phyloP scores from a whole-genome alignment of 1,140 invertebrate genomes.

The Callitettix versicolor region DNA sequence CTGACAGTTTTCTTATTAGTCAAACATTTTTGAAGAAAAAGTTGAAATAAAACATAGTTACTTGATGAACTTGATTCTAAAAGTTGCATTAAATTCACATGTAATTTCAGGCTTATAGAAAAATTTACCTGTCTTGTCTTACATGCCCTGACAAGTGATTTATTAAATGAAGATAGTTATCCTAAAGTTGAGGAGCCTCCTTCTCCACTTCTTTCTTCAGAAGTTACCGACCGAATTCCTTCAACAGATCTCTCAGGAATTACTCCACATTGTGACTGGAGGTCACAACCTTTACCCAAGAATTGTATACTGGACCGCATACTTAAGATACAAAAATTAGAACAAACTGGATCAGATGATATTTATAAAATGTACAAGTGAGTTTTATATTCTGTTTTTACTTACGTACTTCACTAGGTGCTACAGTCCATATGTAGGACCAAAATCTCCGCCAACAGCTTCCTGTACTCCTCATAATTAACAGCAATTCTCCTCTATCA shows the following conservation, averaged over 20 bases:
- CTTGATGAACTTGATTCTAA: too few relatives aligned
- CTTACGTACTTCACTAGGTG: too few relatives aligned
- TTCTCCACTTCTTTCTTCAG: not conserved
- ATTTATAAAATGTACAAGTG: slow-evolving; percentile 30
- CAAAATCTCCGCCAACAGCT: too few relatives aligned
- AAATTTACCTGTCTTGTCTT: slow-evolving; percentile 32
- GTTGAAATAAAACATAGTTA: too few relatives aligned
- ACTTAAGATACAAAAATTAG: slow-evolving; percentile 30
- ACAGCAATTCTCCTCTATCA: too few relatives aligned
- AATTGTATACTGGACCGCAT: slow-evolving; percentile 31
- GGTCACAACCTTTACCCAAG: slow-evolving; percentile 24
- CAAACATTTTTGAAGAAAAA: too few relatives aligned
- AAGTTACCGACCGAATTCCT: not conserved
- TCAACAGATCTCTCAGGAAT: slow-evolving; percentile 23
- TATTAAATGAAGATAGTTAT: slow-evolving; percentile 11
- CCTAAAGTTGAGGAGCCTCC: not conserved
- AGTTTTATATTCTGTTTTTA: too few relatives aligned
- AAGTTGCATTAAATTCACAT: too few relatives aligned
- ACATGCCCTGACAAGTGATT: slow-evolving; percentile 32
- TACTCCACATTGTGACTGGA: slow-evolving; percentile 30
- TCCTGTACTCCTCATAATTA: too few relatives aligned
- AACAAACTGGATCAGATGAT: slow-evolving; percentile 21
- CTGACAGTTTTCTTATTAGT: too few relatives aligned
- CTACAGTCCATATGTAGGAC: too few relatives aligned
- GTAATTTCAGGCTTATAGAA: slow-evolving; percentile 24